Conservation (phyloP, 1,140 invertebrate genomes). For the Trissolcus basalis region DNA sequence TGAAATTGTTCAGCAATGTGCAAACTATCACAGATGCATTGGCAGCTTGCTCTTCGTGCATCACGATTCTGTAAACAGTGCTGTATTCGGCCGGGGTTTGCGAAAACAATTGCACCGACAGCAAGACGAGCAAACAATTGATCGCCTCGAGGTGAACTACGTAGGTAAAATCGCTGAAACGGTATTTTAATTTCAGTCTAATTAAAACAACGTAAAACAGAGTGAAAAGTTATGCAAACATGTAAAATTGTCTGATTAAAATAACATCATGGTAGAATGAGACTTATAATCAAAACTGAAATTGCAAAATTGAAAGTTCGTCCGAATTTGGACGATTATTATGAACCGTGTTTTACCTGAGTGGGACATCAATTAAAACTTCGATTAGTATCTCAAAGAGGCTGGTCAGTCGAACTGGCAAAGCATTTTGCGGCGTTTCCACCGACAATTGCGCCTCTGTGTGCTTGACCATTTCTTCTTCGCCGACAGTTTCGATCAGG, state of each 20-base stretch:
- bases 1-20: conserved; percentile 86
- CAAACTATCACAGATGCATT: conserved; percentile 86
- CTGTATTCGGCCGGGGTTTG: conserved; percentile 80
- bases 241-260: too few species aligned
- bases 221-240: neutral
- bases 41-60: conserved; percentile 83
- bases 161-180: conserved; percentile 90
- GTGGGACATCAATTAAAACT: conserved; percentile 33
- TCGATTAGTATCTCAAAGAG: conserved; percentile 45
- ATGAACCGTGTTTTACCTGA: conserved; percentile 13
- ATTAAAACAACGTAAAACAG: too few species aligned
- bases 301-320: too few species aligned
- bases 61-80: conserved; percentile 81
- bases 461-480: conserved; percentile 85
- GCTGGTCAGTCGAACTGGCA: conserved; percentile 28
- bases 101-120: conserved; percentile 92
- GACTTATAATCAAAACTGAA: too few species aligned
- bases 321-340: neutral
- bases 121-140: conserved; percentile 88
- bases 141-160: conserved; percentile 91
- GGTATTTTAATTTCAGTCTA: conserved; percentile 30
- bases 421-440: conserved; percentile 51
- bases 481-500: conserved; percentile 86
- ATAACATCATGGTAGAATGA: too few species aligned
- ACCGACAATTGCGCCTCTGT: conserved; percentile 78